Conservation (phyloP, 2,113 vertebrate species). For the Clupea harengus region DNA sequence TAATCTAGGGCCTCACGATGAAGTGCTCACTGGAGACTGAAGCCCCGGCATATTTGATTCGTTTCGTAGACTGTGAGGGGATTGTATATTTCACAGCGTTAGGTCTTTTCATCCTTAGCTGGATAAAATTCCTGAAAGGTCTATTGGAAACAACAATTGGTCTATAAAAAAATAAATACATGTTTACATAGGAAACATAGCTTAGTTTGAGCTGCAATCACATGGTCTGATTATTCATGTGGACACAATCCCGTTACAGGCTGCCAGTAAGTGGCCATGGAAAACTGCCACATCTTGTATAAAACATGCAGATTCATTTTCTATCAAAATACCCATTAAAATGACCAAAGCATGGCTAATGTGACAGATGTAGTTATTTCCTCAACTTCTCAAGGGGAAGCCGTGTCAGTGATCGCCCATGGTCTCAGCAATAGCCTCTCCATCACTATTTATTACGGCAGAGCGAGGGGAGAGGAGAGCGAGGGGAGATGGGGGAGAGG, state of each 20-base stretch:
- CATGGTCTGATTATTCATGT: not conserved
- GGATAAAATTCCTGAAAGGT: not conserved
- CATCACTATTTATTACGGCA: slow-evolving; percentile 42
- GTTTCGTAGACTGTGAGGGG: slow-evolving; percentile 26
- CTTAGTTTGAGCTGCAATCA: not conserved
- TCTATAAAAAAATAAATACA: not conserved
- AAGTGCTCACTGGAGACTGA: slow-evolving; percentile 27
- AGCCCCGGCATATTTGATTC: slow-evolving; percentile 39
- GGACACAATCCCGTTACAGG: not conserved
- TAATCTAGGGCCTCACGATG: slow-evolving; percentile 43
- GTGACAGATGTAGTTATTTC: slow-evolving; percentile 35
- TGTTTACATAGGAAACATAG: not conserved
- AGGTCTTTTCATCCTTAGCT: slow-evolving; percentile 28
- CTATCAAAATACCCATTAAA: slow-evolving; percentile 4
- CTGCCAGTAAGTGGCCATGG: not conserved
- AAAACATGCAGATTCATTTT: not conserved
- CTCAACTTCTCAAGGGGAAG: slow-evolving; percentile 18
- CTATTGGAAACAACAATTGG: not conserved
- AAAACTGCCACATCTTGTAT: not conserved
- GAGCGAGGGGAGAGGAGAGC: not conserved
- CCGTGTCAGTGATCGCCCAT: slow-evolving; percentile 26
- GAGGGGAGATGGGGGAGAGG: slow-evolving; percentile 8
- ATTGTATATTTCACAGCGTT: slow-evolving; percentile 28
- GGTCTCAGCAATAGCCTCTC: slow-evolving; percentile 28
- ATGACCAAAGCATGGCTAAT: not conserved